Evolutionary conservation across 1,140 invertebrate genomes (phyloP).

Genomic region (Daktulosphaira vitifoliae): DNA sequence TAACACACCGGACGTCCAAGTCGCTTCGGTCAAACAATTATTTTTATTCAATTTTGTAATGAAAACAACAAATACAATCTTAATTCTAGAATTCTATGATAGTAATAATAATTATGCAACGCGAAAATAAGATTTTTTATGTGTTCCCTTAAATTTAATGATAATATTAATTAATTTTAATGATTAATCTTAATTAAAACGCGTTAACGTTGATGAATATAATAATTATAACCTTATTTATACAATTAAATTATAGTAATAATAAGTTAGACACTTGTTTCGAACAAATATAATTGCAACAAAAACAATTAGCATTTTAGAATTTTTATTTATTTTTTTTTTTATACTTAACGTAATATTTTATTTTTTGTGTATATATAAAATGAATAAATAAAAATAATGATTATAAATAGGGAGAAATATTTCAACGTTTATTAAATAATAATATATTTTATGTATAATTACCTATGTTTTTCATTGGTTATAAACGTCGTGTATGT

Average conservation of each 20-base stretch:
- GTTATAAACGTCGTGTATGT: too few relatives aligned
- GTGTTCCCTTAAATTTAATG: not conserved
- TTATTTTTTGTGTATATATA: conserved; percentile 16
- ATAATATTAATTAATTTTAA: not conserved
- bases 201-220: too few relatives aligned
- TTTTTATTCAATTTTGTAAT: too few relatives aligned
- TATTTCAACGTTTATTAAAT: too few relatives aligned
- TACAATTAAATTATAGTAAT: not conserved
- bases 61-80: not conserved
- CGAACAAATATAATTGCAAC: not conserved
- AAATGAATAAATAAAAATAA: too few relatives aligned
- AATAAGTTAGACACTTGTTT: conserved; percentile 2
- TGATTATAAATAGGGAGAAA: too few relatives aligned
- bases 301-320: conserved; percentile 19
- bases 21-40: too few relatives aligned
- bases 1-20: too few relatives aligned
- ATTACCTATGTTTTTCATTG: too few relatives aligned
- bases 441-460: too few relatives aligned
- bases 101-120: too few relatives aligned
- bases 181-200: not conserved
- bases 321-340: conserved; percentile 1
- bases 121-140: too few relatives aligned
- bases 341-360: conserved; percentile 21
- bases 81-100: not conserved
- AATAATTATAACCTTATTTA: not conserved